Base-by-base conservation (phyloP, 1,140 invertebrate genomes). In the Aphis gossypii region DNA sequence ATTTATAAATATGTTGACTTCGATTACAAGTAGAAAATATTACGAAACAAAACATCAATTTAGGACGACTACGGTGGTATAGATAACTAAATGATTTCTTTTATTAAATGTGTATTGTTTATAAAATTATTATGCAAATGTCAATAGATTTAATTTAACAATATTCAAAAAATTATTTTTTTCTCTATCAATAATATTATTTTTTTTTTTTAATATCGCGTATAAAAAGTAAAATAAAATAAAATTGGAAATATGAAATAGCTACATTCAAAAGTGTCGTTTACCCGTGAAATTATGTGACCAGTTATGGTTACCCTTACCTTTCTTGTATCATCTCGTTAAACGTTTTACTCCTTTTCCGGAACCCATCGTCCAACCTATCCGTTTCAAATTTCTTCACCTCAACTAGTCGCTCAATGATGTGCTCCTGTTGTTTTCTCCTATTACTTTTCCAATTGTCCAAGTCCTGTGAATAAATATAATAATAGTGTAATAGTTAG, bases 371-470 rank as follows among this genome's bases (percentile, higher is more conserved):
- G 86, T 95, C 97, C 95, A 97, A 96, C 95, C 98, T 97, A 95
- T 98, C 97, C 94, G 97, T 95, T 95, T 97, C 97, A 94, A 98
- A 96, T 95, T 97, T 97, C 94, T 98, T 98, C 94, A 98, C 97
- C 96, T 98, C 98, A 51, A 98, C 98, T 60, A 97, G 97, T 94
- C 98, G 96, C 95, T 98, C 97, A 94, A 98, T 98, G 94, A 98
- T 98, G 95, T 98, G 98, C 94, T 98, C 98, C 94, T 98, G 97
- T 94, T 97, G 96, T 97, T 98, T 98, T 96, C 98, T 97, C 94
- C 98, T 96, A 94, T 97, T 98, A 94, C 97, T 98, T 95, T 98
- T 99, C 98, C 98, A 99, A 96, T 98, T 98, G 95, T 98, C 98
- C 95, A 99, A 96, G 96, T 98, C 98, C 98, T 98, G 95, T 23